Conservation (phyloP, 2,113 vertebrate species). For the Gymnobelideus leadbeateri region DNA sequence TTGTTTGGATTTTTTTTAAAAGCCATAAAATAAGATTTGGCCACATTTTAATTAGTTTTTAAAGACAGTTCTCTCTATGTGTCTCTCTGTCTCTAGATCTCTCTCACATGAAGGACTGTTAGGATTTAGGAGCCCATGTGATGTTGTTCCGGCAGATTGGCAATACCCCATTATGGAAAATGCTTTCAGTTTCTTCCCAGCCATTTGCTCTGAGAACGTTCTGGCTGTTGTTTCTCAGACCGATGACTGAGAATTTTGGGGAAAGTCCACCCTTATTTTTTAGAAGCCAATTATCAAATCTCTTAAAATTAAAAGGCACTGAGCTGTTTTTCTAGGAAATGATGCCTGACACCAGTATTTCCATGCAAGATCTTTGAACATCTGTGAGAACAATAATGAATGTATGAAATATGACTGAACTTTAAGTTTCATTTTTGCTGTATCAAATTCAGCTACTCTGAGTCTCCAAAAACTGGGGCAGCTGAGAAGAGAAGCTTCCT, state of each 20-base stretch:
- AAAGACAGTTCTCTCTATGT: not conserved
- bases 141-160: not conserved
- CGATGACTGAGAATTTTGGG: constrained; percentile 68
- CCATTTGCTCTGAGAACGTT: constrained; percentile 59
- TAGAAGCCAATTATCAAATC: constrained; percentile 72
- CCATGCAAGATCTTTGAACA: constrained; percentile 80
- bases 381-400: constrained; percentile 78
- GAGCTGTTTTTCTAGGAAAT: constrained; percentile 80
- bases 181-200: constrained; percentile 62
- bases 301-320: constrained; percentile 72
- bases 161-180: constrained; percentile 35
- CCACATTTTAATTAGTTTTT: not conserved
- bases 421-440: constrained; percentile 18
- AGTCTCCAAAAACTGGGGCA: not conserved
- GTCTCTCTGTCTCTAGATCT: not conserved
- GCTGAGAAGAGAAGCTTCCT: not conserved
- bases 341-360: constrained; percentile 77
- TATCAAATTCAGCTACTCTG: not conserved
- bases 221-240: constrained; percentile 70
- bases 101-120: not conserved
- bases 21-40: not conserved
- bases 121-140: not conserved
- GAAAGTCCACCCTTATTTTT: constrained; percentile 77
- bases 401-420: constrained; percentile 75
- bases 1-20: not conserved